Conservation (phyloP, 2,797 vertebrate genomes). For the Pelochelys cantorii region DNA sequence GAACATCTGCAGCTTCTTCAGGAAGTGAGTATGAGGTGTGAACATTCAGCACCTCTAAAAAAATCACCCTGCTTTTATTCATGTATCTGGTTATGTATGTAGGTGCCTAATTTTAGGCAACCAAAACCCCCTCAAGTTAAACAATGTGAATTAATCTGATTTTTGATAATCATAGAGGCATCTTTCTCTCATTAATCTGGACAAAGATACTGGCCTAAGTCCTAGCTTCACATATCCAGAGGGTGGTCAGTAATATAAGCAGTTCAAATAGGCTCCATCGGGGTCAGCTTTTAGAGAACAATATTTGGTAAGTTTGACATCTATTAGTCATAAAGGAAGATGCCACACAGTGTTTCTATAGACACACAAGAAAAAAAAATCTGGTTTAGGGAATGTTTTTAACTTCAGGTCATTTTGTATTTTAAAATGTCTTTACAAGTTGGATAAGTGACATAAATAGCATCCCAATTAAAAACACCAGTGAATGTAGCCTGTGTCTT, state of each 20-base stretch:
- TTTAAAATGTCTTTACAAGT: neutral
- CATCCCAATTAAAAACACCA: neutral
- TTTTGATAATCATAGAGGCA: neutral
- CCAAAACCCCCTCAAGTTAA: neutral
- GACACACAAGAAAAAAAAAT: accelerated
- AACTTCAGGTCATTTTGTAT: neutral
- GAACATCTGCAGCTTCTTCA: neutral
- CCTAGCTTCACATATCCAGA: slow-evolving; percentile 18
- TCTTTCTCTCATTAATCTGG: neutral
- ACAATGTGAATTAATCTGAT: neutral
- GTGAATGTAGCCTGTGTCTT: accelerated
- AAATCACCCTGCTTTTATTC: neutral
- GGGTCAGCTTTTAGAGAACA: neutral
- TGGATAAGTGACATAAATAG: too few species aligned
- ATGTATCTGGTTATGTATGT: neutral
- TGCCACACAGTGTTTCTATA: neutral
- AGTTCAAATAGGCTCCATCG: neutral
- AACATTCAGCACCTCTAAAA: neutral
- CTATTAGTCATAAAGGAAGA: neutral
- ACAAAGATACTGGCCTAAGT: neutral
- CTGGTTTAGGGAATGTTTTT: neutral
- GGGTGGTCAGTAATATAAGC: neutral
- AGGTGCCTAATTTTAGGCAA: neutral
- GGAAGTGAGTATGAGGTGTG: neutral
- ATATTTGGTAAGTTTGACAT: neutral